Base-by-base conservation (phyloP, 2,113 vertebrate species). In the Sorex araneus region DNA sequence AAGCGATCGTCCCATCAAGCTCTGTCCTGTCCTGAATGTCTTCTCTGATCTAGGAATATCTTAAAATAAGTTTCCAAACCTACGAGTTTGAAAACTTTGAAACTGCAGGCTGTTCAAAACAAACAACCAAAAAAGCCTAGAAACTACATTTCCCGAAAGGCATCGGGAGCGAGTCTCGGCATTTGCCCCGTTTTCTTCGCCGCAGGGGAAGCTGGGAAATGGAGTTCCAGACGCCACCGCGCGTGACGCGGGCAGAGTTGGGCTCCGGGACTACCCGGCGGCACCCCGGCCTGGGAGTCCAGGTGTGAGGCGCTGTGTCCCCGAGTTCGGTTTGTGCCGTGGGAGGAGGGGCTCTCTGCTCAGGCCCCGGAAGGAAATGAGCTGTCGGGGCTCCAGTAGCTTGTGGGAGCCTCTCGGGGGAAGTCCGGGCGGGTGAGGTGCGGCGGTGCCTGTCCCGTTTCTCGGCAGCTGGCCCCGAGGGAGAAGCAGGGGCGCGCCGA, bases 101-200 rank as follows among this genome's bases (percentile, higher is more conserved):
- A 94, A 95, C 43, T 8, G 30, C 27, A 71, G 18, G 2, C 3
- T 89, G 40, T 67, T 71, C 2, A 0, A 23, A 50, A 66, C 13
- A n/a, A 30, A 60, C 80, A 6, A 3, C 25, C 25, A 32, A n/a
- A 92, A 34, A 3, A 47, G 50, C 0, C 9, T 43, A 15, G 9
- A 69, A 89, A 96, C 94, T 96, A 93, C 94, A 92, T 47, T 87
- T 94, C 94, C 97, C 93, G 90, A 30, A 30, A 78, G 50, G 9
- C 34, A 10, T 43, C 10, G 32, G 54, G 74, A 3, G 40, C 8
- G 8, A 47, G 1, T 63, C 36, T 43, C 57, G 6, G 25, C 50
- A 11, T 27, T 40, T 4, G 0, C 2, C 18, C 25, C 8, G 54
- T 0, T 60, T 34, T 78, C 28, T 73, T 76, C 15, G 12, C 81